phyloP scores from a whole-genome alignment of 2,797 vertebrate genomes.

The Aulostomus chinensis region DNA sequence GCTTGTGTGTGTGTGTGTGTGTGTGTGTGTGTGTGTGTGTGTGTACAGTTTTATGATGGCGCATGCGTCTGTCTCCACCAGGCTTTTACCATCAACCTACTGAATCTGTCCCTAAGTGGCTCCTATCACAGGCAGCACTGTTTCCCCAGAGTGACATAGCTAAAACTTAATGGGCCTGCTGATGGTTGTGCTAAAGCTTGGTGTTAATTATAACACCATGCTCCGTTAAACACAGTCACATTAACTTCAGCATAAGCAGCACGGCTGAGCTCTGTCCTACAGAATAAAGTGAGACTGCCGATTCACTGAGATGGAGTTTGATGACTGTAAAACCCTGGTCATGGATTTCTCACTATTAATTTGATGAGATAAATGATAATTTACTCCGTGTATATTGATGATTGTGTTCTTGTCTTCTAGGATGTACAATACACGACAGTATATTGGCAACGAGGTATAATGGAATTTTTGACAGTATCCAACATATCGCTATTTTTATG shows the following conservation, averaged over 20 bases:
- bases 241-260: conserved; percentile 43
- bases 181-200: conserved; percentile 60
- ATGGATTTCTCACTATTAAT: too few species aligned
- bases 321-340: too few species aligned
- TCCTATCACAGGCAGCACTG: conserved; percentile 30
- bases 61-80: conserved; percentile 5
- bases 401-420: too few species aligned
- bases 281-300: conserved; percentile 23
- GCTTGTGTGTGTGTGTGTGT: neutral
- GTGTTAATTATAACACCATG: conserved; percentile 71
- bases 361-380: too few species aligned
- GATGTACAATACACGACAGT: too few species aligned
- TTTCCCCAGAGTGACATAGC: conserved; percentile 66
- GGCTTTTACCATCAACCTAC: conserved; percentile 25
- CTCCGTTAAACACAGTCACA: conserved; percentile 60
- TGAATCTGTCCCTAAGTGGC: conserved; percentile 34
- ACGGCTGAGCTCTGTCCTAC: conserved; percentile 19
- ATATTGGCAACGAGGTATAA: too few species aligned
- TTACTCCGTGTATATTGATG: too few species aligned
- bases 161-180: conserved; percentile 62
- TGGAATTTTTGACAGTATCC: too few species aligned
- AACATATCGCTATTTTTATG: too few species aligned
- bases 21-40: neutral
- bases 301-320: too few species aligned
- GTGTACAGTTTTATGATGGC: neutral